A percentile compares a stretch with the other conserved stretches of the same genome.
Evolutionary conservation across 2,113 vertebrate genomes (phyloP).

Genomic region (Ptyas mucosa): DNA sequence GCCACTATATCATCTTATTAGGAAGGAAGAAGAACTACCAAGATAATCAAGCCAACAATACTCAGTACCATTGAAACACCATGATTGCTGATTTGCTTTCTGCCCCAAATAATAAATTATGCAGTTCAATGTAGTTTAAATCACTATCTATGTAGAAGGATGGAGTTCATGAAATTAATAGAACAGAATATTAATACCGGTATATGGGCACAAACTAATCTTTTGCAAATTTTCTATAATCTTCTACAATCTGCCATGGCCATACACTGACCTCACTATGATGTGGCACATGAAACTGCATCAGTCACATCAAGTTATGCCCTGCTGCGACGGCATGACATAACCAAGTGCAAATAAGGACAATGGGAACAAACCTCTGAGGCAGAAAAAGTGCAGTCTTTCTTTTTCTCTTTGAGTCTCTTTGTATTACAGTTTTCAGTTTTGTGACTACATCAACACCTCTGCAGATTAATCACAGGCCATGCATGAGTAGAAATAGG

Average conservation of each 20-base stretch:
- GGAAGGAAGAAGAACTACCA: neutral
- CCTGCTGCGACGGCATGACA: constrained; percentile 54
- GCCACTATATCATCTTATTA: neutral
- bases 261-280: constrained; percentile 49
- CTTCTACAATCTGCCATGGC: neutral
- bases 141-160: neutral
- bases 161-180: neutral
- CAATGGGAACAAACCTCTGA: constrained; percentile 36
- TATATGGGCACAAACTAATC: neutral
- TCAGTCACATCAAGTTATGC: constrained; percentile 64
- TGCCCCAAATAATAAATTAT: neutral
- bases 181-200: neutral
- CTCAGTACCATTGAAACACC: neutral
- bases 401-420: constrained; percentile 36
- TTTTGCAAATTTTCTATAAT: constrained; percentile 37
- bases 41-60: neutral
- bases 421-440: neutral
- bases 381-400: constrained; percentile 26
- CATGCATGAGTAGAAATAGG: neutral
- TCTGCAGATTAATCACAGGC: neutral
- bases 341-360: constrained; percentile 66
- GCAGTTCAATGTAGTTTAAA: neutral
- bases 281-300: constrained; percentile 63
- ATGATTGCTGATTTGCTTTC: neutral
- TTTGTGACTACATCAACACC: neutral